Conservation (phyloP, 2,113 vertebrate genomes). For the Patagioenas fasciata region DNA sequence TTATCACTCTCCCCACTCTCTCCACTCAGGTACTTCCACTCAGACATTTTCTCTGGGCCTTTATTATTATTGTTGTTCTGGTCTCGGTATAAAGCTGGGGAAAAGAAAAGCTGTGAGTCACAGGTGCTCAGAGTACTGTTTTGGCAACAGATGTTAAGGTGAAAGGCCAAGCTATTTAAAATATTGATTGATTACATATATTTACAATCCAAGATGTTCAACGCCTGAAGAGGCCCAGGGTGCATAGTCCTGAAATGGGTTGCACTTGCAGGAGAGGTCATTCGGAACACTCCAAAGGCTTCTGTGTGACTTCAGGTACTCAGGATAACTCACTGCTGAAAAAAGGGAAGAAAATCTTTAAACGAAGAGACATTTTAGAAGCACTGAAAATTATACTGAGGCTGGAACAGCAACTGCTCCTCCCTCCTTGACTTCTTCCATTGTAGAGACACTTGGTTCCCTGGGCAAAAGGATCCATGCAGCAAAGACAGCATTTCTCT, state of each 20-base stretch:
- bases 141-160: conserved; percentile 87
- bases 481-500: background rate
- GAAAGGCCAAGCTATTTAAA: conserved; percentile 83
- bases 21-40: background rate
- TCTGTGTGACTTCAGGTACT: background rate
- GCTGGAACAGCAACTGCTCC: background rate
- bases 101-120: background rate
- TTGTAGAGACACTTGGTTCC: background rate
- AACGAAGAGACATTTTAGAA: background rate
- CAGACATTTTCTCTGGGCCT: background rate
- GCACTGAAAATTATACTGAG: background rate
- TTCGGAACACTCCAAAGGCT: background rate
- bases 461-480: background rate
- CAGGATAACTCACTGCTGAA: background rate
- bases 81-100: background rate
- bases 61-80: conserved; percentile 27
- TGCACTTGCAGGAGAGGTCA: background rate
- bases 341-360: background rate
- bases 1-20: background rate
- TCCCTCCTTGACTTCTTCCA: background rate
- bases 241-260: background rate
- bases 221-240: background rate
- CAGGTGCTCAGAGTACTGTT: conserved; percentile 54
- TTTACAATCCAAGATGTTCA: conserved; percentile 78
- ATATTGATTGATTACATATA: conserved; percentile 81